A percentile compares a stretch with the other conserved stretches of the same genome.
Evolutionary conservation across 2,113 vertebrate species (phyloP).

Genomic region (Dolichallabes microphthalmus): DNA sequence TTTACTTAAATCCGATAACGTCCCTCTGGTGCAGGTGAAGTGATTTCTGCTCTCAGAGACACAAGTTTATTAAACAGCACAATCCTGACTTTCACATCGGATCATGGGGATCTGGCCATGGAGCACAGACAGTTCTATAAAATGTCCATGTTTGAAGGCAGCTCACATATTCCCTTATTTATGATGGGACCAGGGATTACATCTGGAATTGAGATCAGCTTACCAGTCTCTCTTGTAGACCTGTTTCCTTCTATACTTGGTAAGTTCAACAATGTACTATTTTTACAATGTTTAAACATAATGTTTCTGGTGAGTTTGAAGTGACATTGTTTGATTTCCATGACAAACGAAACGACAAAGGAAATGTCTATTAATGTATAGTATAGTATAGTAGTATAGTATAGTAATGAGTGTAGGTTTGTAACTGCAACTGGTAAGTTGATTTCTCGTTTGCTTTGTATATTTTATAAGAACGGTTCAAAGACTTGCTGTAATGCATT

Average conservation of each 20-base stretch:
- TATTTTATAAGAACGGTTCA: background rate
- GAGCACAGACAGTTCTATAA: conserved; percentile 98
- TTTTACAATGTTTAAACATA: too few species aligned
- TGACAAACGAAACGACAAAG: background rate
- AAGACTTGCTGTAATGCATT: background rate
- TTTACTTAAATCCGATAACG: background rate
- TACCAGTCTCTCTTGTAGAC: conserved; percentile 90
- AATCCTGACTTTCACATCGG: conserved; percentile 85
- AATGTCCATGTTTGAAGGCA: conserved; percentile 99
- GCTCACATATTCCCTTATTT: conserved; percentile 86
- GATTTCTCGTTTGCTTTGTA: background rate
- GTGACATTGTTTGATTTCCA: background rate
- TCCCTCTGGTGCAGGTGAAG: conserved; percentile 74
- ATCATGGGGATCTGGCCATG: conserved; percentile 96
- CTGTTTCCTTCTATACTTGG: conserved; percentile 90
- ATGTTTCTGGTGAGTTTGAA: background rate
- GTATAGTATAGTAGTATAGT: too few species aligned
- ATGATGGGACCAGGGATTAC: conserved; percentile 83
- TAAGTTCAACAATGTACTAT: conserved; percentile 60
- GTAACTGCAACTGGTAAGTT: background rate
- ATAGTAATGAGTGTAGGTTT: background rate
- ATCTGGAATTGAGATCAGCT: conserved; percentile 69
- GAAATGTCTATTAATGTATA: background rate
- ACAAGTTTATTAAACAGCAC: conserved; percentile 79
- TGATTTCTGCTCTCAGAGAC: conserved; percentile 80